Evolutionary conservation across 2,888 invertebrate species (phyloP).

Genomic region (Tiphia femorata): DNA sequence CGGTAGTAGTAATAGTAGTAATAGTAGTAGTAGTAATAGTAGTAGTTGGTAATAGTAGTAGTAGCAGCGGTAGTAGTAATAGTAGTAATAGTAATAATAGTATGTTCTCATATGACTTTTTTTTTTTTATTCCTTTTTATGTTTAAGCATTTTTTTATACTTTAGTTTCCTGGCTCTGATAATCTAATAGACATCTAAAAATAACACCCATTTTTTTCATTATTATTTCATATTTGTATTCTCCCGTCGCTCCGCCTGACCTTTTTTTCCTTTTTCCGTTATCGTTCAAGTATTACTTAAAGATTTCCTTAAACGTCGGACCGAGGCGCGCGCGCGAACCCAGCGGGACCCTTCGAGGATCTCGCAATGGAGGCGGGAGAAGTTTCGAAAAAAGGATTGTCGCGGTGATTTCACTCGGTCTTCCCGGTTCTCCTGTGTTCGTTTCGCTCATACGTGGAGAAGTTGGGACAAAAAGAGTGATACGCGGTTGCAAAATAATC

Average conservation of each 20-base stretch:
- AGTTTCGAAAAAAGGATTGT: too few relatives aligned
- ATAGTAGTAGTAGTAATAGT: conserved; percentile 21
- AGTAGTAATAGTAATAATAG: conserved; percentile 40
- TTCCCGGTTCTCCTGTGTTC: too few relatives aligned
- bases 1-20: conserved; percentile 11
- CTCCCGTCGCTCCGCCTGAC: conserved; percentile 26
- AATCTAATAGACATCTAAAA: conserved; percentile 70
- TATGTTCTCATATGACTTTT: conserved; percentile 49
- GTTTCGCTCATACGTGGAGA: too few relatives aligned
- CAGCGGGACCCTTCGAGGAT: too few relatives aligned
- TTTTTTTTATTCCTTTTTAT: conserved; percentile 54
- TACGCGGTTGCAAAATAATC: neutral
- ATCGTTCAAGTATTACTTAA: conserved; percentile 55
- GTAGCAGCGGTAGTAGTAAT: conserved; percentile 24
- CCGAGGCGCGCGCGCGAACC: conserved; percentile 47
- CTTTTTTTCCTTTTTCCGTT: conserved; percentile 34
- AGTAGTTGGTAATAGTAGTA: conserved; percentile 11
- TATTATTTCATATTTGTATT: conserved; percentile 63
- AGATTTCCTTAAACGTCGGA: conserved; percentile 56
- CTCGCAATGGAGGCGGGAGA: conserved; percentile 14
- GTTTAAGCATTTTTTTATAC: conserved; percentile 61
- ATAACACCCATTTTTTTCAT: conserved; percentile 67
- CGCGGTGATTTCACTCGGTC: too few relatives aligned
- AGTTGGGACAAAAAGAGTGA: neutral
- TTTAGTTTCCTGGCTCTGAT: conserved; percentile 68